Evolutionary conservation across 2,888 invertebrate species (phyloP).

Genomic region (Caenorhabditis drosophilae): DNA sequence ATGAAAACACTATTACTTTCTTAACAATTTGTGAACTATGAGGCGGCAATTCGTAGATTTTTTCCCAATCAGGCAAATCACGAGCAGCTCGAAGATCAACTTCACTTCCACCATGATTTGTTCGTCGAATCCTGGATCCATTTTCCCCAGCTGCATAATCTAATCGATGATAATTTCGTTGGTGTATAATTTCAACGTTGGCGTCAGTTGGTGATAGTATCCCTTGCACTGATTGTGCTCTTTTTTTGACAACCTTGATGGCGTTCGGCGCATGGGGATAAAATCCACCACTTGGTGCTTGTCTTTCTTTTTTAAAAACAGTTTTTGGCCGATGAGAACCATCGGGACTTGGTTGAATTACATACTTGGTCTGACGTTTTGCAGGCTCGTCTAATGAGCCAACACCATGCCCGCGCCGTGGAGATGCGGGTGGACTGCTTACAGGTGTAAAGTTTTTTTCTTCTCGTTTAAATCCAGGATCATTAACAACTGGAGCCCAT

Average conservation of each 20-base stretch:
- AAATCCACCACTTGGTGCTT: constrained; percentile 64
- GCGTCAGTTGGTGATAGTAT: constrained; percentile 35
- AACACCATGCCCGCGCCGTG: constrained; percentile 51
- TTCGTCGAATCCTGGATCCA: constrained; percentile 12
- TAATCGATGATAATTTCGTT: constrained; percentile 54
- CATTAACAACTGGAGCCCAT: constrained; percentile 65
- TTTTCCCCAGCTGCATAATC: constrained; percentile 31
- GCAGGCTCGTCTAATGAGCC: constrained; percentile 65
- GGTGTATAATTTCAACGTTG: constrained; percentile 45
- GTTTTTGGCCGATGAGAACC: constrained; percentile 67
- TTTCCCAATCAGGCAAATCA: constrained; percentile 64
- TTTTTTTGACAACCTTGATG: constrained; percentile 56
- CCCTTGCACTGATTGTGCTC: constrained; percentile 43
- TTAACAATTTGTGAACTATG: constrained; percentile 65
- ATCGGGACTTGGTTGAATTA: constrained; percentile 62
- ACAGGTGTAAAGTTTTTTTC: constrained; percentile 68
- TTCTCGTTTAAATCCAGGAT: constrained; percentile 65
- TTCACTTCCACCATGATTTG: constrained; percentile 25
- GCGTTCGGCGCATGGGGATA: constrained; percentile 67
- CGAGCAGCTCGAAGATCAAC: constrained; percentile 20
- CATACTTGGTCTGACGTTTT: constrained; percentile 57
- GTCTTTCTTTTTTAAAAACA: constrained; percentile 57
- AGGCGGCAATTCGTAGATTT: constrained; percentile 68
- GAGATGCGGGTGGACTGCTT: constrained; percentile 61
- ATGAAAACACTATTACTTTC: constrained; percentile 15